These are phyloP conservation scores for Spicauda simplicius DNA, from an alignment of 2,888 invertebrate species.

Conservation along the genomic window DNA sequence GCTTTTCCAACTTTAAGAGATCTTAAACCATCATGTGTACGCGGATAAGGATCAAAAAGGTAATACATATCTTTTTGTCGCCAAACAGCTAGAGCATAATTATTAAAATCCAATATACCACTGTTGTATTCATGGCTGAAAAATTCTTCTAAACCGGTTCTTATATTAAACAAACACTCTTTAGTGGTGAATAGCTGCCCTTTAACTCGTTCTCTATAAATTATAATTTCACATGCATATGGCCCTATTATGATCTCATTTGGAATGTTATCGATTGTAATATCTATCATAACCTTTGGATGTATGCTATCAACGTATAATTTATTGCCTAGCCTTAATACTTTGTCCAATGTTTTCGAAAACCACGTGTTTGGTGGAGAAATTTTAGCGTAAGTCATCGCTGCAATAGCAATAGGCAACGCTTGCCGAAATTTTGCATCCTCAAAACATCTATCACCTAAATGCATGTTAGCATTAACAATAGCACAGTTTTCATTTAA, in stretches of 20 bases:
- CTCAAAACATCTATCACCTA: constrained; percentile 85
- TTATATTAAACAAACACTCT: constrained; percentile 80
- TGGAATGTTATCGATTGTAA: constrained; percentile 83
- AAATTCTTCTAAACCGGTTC: constrained; percentile 76
- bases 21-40: constrained; percentile 83
- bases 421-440: constrained; percentile 86
- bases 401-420: constrained; percentile 84
- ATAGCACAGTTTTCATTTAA: constrained; percentile 84
- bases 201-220: constrained; percentile 80
- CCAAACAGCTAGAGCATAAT: constrained; percentile 86
- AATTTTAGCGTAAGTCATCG: constrained; percentile 87
- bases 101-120: constrained; percentile 85
- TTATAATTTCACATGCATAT: constrained; percentile 83
- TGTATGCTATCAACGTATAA: constrained; percentile 81
- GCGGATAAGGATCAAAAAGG: constrained; percentile 87
- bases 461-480: constrained; percentile 83
- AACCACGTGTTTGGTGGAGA: constrained; percentile 87
- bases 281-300: constrained; percentile 75
- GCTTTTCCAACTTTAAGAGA: constrained; percentile 84
- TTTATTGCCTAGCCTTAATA: constrained; percentile 84
- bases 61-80: constrained; percentile 86
- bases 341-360: constrained; percentile 83
- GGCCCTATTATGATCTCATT: constrained; percentile 84
- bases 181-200: constrained; percentile 78
- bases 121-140: constrained; percentile 80